Conservation (phyloP, 2,888 invertebrate species). For the Erebia aethiops region DNA sequence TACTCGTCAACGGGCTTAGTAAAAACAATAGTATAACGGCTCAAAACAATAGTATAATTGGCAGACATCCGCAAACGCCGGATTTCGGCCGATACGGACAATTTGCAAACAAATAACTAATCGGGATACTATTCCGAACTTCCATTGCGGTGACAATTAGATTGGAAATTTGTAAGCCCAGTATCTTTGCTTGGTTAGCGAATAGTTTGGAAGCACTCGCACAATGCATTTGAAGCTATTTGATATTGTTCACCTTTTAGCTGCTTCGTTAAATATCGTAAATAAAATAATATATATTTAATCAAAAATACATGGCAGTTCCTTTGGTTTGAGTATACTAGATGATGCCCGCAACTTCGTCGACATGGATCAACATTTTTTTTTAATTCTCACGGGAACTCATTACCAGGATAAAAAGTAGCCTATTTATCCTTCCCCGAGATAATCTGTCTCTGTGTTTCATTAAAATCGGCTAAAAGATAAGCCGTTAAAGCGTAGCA, state of each 20-base stretch:
- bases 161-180: conserved; percentile 35
- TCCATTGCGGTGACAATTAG: conserved; percentile 40
- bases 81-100: conserved; percentile 17
- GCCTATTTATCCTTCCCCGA: no score
- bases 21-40: background rate
- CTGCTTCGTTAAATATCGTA: background rate
- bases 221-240: conserved; percentile 39
- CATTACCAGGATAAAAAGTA: no score
- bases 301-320: no score
- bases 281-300: no score
- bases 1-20: background rate
- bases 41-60: background rate
- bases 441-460: no score
- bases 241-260: background rate
- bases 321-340: no score
- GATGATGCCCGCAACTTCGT: no score
- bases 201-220: conserved; percentile 35
- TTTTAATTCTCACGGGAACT: no score
- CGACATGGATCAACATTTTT: no score
- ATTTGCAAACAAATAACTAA: conserved; percentile 38
- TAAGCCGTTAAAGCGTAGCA: no score
- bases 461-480: no score
- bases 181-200: conserved; percentile 38
- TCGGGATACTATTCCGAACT: conserved; percentile 38
- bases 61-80: conserved; percentile 3